Base-by-base conservation (phyloP, 2,888 invertebrate species). In the Salpingus planirostris region DNA sequence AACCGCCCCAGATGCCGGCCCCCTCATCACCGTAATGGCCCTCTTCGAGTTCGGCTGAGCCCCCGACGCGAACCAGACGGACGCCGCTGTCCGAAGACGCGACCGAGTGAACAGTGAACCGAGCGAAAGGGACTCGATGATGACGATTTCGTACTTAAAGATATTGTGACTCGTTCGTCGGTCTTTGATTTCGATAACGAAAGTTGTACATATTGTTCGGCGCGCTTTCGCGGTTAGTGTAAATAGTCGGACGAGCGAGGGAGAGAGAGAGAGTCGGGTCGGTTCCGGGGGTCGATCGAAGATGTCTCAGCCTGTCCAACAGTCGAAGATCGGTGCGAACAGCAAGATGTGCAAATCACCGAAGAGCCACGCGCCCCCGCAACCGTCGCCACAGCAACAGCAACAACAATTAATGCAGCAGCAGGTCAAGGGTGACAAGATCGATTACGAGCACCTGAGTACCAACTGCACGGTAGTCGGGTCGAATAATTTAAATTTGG, bases 291-390 rank as follows among this genome's bases (percentile, higher is more conserved):
- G 47, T 50, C 34, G 46, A 31, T 41, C 57, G 8, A 62, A 59
- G 52, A 64, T 64, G 64, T 64, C 64, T 62, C 62, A 62, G 44
- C 57, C 50, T 49, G 59, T 59, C 27, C 55, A 55, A 43, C n/a
- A n/a, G n/a, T n/a, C n/a, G n/a, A 60, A 60, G 42, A 44, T 55
- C 34, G 45, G 53, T 5, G 18, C 18, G 18, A 8, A 45, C 57
- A 57, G 47, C 8, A 65, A 65, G 52, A 65, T 65, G 65, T 65
- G 65, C 54, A 65, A 65, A 50, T 64, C 64, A 42, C 65, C 64
- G 41, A 65, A 65, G 51, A 62, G 50, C 52, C 44, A 52, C 13
- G 37, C 27, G n/a, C 51, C 44, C 37, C 50, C 38, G 54, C 52
- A 35, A n/a, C n/a, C n/a, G n/a, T n/a, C n/a, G n/a, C n/a, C n/a